phyloP scores from a whole-genome alignment of 2,113 vertebrate species.

The Etheostoma spectabile region DNA sequence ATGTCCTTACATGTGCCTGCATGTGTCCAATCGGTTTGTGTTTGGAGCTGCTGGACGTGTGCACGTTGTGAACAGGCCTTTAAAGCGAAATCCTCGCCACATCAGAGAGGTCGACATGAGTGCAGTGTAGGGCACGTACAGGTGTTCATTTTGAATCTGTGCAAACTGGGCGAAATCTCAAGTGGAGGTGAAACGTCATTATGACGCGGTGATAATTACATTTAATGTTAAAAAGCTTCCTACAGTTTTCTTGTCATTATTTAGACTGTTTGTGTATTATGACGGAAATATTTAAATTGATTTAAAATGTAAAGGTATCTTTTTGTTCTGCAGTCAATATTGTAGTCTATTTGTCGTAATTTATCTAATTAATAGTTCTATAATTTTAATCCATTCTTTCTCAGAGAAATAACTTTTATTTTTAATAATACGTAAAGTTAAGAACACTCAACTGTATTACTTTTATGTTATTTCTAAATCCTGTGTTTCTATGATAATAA shows the following conservation, averaged over 20 bases:
- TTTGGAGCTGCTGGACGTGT: conserved; percentile 22
- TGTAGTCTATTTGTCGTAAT: conserved; percentile 13
- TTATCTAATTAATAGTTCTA: not conserved
- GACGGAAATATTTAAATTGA: not conserved
- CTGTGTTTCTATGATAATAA: conserved; percentile 5
- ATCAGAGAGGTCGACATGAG: conserved; percentile 1
- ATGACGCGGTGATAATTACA: not conserved
- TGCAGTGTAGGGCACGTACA: conserved; percentile 27
- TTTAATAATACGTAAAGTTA: not conserved
- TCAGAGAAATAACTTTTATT: not conserved
- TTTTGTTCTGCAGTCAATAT: not conserved
- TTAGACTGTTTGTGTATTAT: not conserved
- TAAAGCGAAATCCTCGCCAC: conserved; percentile 40
- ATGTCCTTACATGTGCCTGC: conserved; percentile 63
- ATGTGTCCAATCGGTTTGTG: conserved; percentile 44
- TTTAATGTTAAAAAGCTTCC: not conserved
- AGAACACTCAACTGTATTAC: not conserved
- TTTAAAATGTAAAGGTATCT: not conserved
- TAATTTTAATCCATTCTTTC: not conserved
- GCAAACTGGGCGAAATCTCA: conserved; percentile 11
- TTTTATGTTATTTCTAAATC: conserved; percentile 9
- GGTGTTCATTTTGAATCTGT: conserved; percentile 52
- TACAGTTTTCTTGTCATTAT: not conserved
- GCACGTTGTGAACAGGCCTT: conserved; percentile 31
- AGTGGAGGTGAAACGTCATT: not conserved